Evolutionary conservation across 2,797 vertebrate genomes (phyloP).

Genomic region (Synanceia verrucosa): DNA sequence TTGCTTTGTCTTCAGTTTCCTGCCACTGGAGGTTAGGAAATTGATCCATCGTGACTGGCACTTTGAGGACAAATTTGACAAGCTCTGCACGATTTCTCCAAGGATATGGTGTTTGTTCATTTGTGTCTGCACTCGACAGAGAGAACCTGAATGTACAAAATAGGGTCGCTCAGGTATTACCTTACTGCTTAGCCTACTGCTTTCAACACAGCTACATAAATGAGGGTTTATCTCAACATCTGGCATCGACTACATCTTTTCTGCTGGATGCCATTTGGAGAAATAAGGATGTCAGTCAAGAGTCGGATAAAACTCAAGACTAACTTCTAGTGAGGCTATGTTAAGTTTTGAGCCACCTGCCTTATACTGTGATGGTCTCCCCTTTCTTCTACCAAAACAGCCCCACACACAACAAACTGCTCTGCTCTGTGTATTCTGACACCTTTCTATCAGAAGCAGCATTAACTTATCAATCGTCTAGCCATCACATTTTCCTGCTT

Average conservation of each 20-base stretch:
- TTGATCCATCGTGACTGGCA: slow-evolving; percentile 85
- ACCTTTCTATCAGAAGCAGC: too few relatives aligned
- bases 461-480: too few relatives aligned
- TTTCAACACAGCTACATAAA: slow-evolving; percentile 8
- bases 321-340: neutral
- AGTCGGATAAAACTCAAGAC: neutral
- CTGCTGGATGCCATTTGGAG: neutral
- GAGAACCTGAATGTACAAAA: slow-evolving; percentile 1
- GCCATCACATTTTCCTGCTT: too few relatives aligned
- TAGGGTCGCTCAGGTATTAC: neutral
- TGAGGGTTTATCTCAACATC: slow-evolving; percentile 1
- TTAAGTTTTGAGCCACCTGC: neutral
- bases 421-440: too few relatives aligned
- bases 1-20: slow-evolving; percentile 40
- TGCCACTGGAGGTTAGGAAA: slow-evolving; percentile 84
- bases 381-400: neutral
- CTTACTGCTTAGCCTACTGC: neutral
- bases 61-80: slow-evolving; percentile 85
- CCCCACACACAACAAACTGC: too few relatives aligned
- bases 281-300: slow-evolving; percentile 1
- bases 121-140: slow-evolving; percentile 16
- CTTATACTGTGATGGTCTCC: too few relatives aligned
- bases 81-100: slow-evolving; percentile 75
- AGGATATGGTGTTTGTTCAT: slow-evolving; percentile 1
- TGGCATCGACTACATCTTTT: slow-evolving; percentile 14